Conservation (phyloP, 2,113 vertebrate species). For the Pangasianodon gigas region DNA sequence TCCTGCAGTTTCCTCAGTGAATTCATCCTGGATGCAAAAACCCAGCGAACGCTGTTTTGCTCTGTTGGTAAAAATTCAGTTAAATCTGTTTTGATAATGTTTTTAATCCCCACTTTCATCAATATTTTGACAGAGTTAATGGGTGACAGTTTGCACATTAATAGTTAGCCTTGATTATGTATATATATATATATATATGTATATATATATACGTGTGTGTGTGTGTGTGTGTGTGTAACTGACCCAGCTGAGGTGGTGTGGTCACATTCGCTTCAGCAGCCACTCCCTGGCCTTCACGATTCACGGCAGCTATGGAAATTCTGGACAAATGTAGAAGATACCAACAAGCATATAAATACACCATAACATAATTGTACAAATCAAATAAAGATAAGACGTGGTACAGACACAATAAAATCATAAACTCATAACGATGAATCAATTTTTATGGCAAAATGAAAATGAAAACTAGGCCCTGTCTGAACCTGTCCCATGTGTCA, state of each 20-base stretch:
- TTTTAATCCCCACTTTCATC: background rate
- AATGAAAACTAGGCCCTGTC: too few species aligned
- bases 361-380: background rate
- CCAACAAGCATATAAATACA: background rate
- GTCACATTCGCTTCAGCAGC: conserved; percentile 68
- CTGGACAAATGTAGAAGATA: conserved; percentile 53
- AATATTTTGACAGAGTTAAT: background rate
- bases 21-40: conserved; percentile 75
- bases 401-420: background rate
- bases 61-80: conserved; percentile 38
- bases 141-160: background rate
- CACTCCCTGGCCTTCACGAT: conserved; percentile 72
- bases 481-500: background rate
- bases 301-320: conserved; percentile 75
- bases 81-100: background rate
- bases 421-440: background rate
- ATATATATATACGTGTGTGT: background rate
- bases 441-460: background rate
- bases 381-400: background rate
- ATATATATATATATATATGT: too few species aligned
- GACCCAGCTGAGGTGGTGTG: conserved; percentile 68
- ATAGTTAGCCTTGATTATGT: background rate
- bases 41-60: conserved; percentile 62
- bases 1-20: conserved; percentile 71
- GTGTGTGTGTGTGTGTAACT: background rate